These are phyloP conservation scores for Clarias magur DNA, from an alignment of 2,113 vertebrate species.

Conservation along the genomic window DNA sequence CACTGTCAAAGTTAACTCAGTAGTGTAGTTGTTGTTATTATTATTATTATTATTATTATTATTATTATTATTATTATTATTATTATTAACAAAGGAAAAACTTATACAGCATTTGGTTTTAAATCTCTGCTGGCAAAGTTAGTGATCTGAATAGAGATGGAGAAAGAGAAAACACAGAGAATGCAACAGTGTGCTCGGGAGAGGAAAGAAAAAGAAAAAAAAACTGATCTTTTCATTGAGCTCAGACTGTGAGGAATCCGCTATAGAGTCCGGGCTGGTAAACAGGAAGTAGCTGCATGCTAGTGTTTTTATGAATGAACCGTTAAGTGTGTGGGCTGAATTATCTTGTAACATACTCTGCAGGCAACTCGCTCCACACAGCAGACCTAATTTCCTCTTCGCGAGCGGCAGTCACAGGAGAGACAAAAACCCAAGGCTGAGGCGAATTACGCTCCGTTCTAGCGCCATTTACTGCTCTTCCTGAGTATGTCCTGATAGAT, in stretches of 20 bases:
- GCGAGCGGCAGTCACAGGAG: slow-evolving; percentile 2
- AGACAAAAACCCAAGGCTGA: slow-evolving; percentile 25
- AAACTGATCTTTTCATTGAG: neutral
- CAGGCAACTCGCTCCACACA: slow-evolving; percentile 36
- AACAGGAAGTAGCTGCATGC: slow-evolving; percentile 48
- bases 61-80: neutral
- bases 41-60: neutral
- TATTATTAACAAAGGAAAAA: neutral
- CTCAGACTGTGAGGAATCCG: slow-evolving; percentile 35
- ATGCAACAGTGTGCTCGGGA: no score
- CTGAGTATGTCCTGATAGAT: slow-evolving; percentile 14
- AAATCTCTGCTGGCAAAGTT: neutral
- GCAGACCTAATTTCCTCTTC: slow-evolving; percentile 39
- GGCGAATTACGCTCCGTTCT: slow-evolving; percentile 32
- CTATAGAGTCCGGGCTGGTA: slow-evolving; percentile 20
- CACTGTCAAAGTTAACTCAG: neutral
- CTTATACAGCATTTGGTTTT: neutral
- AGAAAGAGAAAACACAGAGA: neutral
- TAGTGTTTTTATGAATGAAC: slow-evolving; percentile 55
- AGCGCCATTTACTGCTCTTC: slow-evolving; percentile 40
- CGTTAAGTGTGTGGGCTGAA: slow-evolving; percentile 49
- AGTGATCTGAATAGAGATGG: neutral
- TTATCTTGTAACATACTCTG: slow-evolving; percentile 43
- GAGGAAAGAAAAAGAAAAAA: no score
- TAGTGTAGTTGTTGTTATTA: neutral